Evolutionary conservation across 2,888 invertebrate genomes (phyloP).

Genomic region (Drosophila maculinotata): DNA sequence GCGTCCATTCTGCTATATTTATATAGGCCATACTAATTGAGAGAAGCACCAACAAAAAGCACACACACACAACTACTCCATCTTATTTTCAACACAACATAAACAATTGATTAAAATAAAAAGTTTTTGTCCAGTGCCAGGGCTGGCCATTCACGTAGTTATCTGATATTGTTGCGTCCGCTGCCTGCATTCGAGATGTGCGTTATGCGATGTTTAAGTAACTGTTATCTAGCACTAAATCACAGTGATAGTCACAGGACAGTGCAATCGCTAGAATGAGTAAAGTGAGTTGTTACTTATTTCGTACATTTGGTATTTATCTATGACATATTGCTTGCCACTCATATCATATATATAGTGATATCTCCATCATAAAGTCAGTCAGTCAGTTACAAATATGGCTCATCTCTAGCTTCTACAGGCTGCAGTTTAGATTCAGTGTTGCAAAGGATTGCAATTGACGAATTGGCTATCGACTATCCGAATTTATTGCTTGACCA

Average conservation of each 20-base stretch:
- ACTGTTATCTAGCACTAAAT: constrained; percentile 11
- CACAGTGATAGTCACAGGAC: neutral
- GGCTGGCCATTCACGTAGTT: constrained; percentile 43
- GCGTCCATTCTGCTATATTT: constrained; percentile 95
- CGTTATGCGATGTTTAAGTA: neutral
- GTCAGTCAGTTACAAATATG: neutral
- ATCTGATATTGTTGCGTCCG: constrained; percentile 57
- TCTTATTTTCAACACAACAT: constrained; percentile 56
- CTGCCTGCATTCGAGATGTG: constrained; percentile 44
- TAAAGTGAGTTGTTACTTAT: neutral
- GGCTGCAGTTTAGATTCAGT: constrained; percentile 1
- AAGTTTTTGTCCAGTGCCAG: constrained; percentile 57
- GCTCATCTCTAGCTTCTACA: neutral
- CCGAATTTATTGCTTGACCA: neutral
- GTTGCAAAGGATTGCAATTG: constrained; percentile 2
- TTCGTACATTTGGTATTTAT: too few relatives aligned
- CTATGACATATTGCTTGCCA: neutral
- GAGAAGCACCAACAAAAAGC: constrained; percentile 36
- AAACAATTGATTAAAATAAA: constrained; percentile 65
- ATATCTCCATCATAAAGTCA: neutral
- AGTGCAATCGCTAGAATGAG: neutral
- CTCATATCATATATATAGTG: neutral
- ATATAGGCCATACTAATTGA: constrained; percentile 89
- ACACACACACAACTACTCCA: constrained; percentile 55
- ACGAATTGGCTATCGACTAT: neutral